These are phyloP conservation scores for Telmatherina bonti DNA, from an alignment of 2,797 vertebrate species.

Conservation along the genomic window DNA sequence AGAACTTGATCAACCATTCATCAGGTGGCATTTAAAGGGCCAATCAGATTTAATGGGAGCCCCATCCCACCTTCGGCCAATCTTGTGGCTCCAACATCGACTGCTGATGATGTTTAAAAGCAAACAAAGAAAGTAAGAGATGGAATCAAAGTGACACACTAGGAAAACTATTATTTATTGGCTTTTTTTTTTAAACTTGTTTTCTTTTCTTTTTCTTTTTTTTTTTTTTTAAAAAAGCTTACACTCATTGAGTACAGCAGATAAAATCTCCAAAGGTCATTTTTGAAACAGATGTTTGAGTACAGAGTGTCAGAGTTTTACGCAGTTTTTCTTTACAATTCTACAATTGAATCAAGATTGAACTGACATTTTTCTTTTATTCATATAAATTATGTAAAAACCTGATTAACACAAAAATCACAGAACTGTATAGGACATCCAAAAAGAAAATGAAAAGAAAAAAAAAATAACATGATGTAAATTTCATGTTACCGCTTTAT, in stretches of 20 bases:
- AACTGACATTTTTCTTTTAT: constrained; percentile 77
- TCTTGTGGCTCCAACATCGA: not conserved
- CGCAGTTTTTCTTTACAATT: constrained; percentile 83
- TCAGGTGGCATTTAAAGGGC: not conserved
- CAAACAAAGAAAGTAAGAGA: constrained; percentile 33
- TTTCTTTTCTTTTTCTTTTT: constrained; percentile 85
- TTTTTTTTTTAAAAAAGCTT: constrained; percentile 74
- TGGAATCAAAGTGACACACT: constrained; percentile 85
- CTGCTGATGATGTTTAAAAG: not conserved
- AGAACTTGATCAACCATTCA: too few species aligned
- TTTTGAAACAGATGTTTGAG: constrained; percentile 88
- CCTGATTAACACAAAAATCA: constrained; percentile 83
- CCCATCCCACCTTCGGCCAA: not conserved
- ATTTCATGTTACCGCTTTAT: constrained; percentile 87
- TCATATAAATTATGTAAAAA: constrained; percentile 91
- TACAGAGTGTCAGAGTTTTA: constrained; percentile 84
- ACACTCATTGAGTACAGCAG: constrained; percentile 98
- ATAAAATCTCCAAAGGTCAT: constrained; percentile 97
- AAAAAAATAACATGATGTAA: constrained; percentile 78
- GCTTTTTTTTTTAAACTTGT: too few species aligned
- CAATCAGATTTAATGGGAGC: not conserved
- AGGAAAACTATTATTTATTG: constrained; percentile 99
- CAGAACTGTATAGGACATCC: constrained; percentile 82
- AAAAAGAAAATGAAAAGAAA: constrained; percentile 77
- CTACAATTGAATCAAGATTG: constrained; percentile 82